Base-by-base conservation (phyloP, 2,888 invertebrate species). In the Brassicogethes aeneus region DNA sequence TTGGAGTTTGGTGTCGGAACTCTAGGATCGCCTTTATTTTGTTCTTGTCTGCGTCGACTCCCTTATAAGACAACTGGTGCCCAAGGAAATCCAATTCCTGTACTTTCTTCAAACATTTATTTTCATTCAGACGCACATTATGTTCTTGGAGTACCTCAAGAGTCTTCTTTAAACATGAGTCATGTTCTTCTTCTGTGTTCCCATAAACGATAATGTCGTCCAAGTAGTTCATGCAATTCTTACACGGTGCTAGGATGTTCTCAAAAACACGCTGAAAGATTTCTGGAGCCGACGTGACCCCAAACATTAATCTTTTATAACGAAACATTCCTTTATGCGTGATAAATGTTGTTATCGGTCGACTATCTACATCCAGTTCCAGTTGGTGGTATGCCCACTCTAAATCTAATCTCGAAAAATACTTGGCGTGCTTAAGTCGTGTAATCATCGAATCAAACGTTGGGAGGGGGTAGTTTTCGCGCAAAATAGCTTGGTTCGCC, bases 401-500 rank as follows among this genome's bases (percentile, higher is more conserved):
- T 5, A 39, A n/a, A 16, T 41, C 38, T 16, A 41, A 17, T 10
- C 44, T 14, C 3, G 44, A 41, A 16, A 41, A 44, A 7, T 34
- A 35, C 31, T 41, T 8, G 13, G 32, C 32, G 15, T 17, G 3
- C 13, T 7, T 10, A 3, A 36, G 23, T 7, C 5, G 5, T 23
- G 23, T 23, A n/a, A n/a, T n/a, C 23, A 23, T 23, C 5, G 10
- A 23, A 10, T 23, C 23, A 23, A 23, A 23, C 5, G 5, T 7
- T 10, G 23, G 23, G 10, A 23, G 23, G 5, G 23, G 23, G 10
- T 7, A 23, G 23, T 23, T 23, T 23, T 23, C 23, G 5, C 23
- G 5, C 10, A 23, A 23, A 12, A 10, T 32, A 16, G 16, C 53
- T 38, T 41, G 38, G 45, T 61, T 57, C 41, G 52, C 43, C n/a